phyloP scores from a whole-genome alignment of 2,113 vertebrate species.

The Columba livia region DNA sequence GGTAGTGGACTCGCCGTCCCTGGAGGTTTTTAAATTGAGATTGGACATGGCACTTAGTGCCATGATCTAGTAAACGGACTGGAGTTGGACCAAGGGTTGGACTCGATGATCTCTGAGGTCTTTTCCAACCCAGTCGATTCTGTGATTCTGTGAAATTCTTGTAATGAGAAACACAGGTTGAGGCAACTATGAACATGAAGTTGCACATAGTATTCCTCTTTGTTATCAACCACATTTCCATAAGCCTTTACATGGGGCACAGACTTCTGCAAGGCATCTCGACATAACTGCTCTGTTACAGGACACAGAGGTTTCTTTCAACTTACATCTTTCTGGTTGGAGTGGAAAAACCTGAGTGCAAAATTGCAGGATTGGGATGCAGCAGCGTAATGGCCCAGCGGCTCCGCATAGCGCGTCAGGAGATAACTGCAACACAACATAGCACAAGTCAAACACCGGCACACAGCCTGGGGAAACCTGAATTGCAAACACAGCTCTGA shows the following conservation, averaged over 20 bases:
- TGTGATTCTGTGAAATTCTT: too few species aligned
- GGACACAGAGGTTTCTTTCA: background rate
- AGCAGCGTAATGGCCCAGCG: constrained; percentile 93
- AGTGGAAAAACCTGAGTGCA: constrained; percentile 99
- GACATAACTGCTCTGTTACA: background rate
- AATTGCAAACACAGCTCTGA: background rate
- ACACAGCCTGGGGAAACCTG: background rate
- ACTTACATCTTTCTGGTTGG: constrained; percentile 99
- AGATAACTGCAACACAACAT: constrained; percentile 83
- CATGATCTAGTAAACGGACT: too few species aligned
- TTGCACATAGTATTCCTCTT: background rate
- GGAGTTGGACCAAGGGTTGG: too few species aligned
- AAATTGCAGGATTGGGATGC: constrained; percentile 97
- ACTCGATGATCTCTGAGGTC: too few species aligned
- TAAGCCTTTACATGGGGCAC: background rate
- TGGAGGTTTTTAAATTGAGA: too few species aligned
- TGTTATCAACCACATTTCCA: background rate
- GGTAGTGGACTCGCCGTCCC: too few species aligned
- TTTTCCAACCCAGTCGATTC: too few species aligned
- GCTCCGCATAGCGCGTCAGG: constrained; percentile 91
- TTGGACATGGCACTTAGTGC: too few species aligned
- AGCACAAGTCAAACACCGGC: background rate
- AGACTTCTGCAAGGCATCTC: background rate
- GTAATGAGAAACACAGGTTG: background rate
- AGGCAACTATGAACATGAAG: background rate